Conservation (phyloP, 2,113 vertebrate genomes). For the Centropus unirufus region DNA sequence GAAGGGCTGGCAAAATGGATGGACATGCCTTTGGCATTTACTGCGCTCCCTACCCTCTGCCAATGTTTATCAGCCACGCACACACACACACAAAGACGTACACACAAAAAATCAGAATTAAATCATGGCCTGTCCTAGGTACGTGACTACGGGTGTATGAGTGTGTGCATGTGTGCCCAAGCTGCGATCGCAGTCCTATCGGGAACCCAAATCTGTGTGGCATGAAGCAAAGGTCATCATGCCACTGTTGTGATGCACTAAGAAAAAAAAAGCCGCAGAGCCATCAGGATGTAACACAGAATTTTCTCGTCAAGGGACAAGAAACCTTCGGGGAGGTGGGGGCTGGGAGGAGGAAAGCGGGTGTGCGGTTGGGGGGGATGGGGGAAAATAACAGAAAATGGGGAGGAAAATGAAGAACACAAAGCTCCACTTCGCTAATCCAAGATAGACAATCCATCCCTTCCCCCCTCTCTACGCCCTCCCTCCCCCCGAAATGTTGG, state of each 20-base stretch:
- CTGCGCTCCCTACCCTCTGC: slow-evolving; percentile 47
- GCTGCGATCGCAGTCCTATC: slow-evolving; percentile 39
- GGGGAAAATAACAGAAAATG: slow-evolving; percentile 62
- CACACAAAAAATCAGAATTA: neutral
- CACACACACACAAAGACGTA: neutral
- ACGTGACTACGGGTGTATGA: neutral
- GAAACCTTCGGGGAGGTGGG: slow-evolving; percentile 58
- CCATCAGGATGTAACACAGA: slow-evolving; percentile 79
- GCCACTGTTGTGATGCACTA: slow-evolving; percentile 78
- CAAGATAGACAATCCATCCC: slow-evolving; percentile 76
- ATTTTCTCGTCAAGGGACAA: slow-evolving; percentile 76
- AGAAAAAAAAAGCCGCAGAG: slow-evolving; percentile 73
- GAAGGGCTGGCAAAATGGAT: slow-evolving; percentile 43
- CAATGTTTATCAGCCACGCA: slow-evolving; percentile 25
- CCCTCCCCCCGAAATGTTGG: slow-evolving; percentile 76
- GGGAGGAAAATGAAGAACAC: slow-evolving; percentile 61
- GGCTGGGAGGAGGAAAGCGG: slow-evolving; percentile 12
- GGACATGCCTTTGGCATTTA: slow-evolving; percentile 51
- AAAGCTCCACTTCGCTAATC: slow-evolving; percentile 68
- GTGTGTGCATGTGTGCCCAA: neutral
- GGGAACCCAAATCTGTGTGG: slow-evolving; percentile 66
- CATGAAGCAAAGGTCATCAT: slow-evolving; percentile 78
- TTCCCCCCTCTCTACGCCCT: slow-evolving; percentile 66
- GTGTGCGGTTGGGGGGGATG: slow-evolving; percentile 47
- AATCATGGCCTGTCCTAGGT: slow-evolving; percentile 38